Base-by-base conservation (phyloP, 2,797 vertebrate genomes). In the Amazona ochrocephala region DNA sequence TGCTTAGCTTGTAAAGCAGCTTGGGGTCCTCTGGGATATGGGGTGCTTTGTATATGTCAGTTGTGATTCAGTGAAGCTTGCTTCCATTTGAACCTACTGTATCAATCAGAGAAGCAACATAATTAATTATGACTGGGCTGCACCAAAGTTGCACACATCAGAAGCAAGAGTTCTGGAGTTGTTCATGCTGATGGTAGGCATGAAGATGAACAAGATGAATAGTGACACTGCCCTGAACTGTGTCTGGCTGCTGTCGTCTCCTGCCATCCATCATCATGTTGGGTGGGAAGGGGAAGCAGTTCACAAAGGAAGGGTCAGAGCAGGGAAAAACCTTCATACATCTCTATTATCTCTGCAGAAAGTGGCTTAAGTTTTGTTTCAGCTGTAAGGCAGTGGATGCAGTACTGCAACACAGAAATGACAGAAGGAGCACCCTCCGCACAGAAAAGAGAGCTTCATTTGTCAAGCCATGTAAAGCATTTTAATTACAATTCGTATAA, bases 401-500 rank as follows among this genome's bases (percentile, higher is more conserved):
- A 84, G 60, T 7, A 26, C 29, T 58, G 24, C 37, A 77, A 37
- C 14, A n/a, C 32, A 13, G 64, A 53, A 78, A 64, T 0, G 72
- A 84, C 20, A 91, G 60, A 84, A 74, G 89, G 47, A 92, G 47
- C 62, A 72, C 51, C 54, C n/a, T 76, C 32, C 70, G 48, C 84
- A 54, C 86, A 79, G 86, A 70, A 74, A 83, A 81, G 61, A 91
- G 77, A 94, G 71, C 41, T 71, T 16, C 32, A 84, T 56, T 83
- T 87, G 75, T 92, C 97, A 94, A 97, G 96, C 97, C 77, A 97
- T 94, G 95, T 96, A 96, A 97, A 97, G 97, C 95, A 85, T 97
- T 98, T 98, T 98, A 98, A 98, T 98, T 97, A 97, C 97, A 97
- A 93, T 81, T 81, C 10, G 56, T 97, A 95, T 97, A 97, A 95